Conservation (phyloP, 2,888 invertebrate genomes). For the Chirona hameri region DNA sequence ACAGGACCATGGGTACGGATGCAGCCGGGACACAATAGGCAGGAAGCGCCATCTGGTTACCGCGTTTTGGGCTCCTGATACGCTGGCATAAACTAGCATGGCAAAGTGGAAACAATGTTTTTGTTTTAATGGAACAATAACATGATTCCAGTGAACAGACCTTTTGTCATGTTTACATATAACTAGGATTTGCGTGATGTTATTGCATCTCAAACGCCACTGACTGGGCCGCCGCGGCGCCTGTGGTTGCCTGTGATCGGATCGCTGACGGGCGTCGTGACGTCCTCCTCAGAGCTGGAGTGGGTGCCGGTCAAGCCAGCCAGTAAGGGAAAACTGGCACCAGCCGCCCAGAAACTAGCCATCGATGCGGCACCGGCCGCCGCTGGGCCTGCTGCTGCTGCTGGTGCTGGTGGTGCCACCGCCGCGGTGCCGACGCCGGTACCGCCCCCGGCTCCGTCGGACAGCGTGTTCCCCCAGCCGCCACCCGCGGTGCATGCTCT, state of each 20-base stretch:
- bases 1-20: not conserved
- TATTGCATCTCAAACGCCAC: not conserved
- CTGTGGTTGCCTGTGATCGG: too few species aligned
- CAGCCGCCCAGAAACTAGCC: not conserved
- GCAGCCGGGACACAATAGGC: not conserved
- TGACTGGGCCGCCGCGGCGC: too few species aligned
- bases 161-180: too few species aligned
- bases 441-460: conserved; percentile 27
- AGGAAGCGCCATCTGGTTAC: not conserved
- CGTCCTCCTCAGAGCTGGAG: conserved; percentile 59
- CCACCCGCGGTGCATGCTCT: conserved; percentile 30
- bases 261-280: too few species aligned
- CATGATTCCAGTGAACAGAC: too few species aligned
- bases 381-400: too few species aligned
- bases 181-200: too few species aligned
- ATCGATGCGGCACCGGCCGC: not conserved
- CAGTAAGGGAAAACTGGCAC: conserved; percentile 27
- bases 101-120: too few species aligned
- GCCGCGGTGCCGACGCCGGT: conserved; percentile 26
- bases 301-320: conserved; percentile 76
- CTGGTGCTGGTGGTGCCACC: too few species aligned
- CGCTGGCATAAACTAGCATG: too few species aligned
- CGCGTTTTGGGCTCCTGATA: too few species aligned
- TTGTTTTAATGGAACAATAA: too few species aligned
- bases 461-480: conserved; percentile 35